phyloP scores from a whole-genome alignment of 2,797 vertebrate species.

The Anisognathus igniventris region DNA sequence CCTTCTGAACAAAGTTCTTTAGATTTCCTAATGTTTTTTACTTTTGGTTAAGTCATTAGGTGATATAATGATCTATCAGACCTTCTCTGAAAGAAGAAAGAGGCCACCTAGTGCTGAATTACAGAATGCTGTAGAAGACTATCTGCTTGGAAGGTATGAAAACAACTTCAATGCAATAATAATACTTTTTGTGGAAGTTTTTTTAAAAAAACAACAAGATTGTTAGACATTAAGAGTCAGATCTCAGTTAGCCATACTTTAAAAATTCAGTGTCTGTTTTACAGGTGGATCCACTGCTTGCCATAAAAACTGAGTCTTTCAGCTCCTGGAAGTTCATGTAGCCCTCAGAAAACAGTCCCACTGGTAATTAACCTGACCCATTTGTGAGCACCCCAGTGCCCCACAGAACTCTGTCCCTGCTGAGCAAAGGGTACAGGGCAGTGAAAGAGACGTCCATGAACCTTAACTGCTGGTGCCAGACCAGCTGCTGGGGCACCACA shows the following conservation, averaged over 20 bases:
- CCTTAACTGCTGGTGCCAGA: neutral
- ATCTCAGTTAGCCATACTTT: neutral
- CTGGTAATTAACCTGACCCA: neutral
- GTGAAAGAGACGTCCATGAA: neutral
- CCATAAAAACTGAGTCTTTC: neutral
- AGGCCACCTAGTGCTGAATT: slow-evolving; percentile 9
- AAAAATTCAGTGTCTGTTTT: neutral
- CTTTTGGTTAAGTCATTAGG: neutral
- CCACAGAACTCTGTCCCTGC: neutral
- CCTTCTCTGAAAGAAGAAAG: neutral
- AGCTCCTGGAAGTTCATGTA: neutral
- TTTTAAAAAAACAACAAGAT: fast-evolving
- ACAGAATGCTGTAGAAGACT: neutral
- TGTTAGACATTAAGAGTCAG: neutral
- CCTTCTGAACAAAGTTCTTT: neutral
- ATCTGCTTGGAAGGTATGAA: neutral
- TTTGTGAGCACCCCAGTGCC: neutral
- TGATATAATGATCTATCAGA: neutral
- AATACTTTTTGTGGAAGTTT: neutral
- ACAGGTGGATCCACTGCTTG: neutral
- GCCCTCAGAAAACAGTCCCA: neutral
- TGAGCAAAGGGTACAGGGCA: neutral
- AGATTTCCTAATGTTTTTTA: neutral
- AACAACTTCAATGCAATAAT: neutral
- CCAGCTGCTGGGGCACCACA: neutral